Evolutionary conservation across 2,113 vertebrate species (phyloP), one percentile per base, ranked within the genome.

Genomic region (Caranx melampygus): DNA sequence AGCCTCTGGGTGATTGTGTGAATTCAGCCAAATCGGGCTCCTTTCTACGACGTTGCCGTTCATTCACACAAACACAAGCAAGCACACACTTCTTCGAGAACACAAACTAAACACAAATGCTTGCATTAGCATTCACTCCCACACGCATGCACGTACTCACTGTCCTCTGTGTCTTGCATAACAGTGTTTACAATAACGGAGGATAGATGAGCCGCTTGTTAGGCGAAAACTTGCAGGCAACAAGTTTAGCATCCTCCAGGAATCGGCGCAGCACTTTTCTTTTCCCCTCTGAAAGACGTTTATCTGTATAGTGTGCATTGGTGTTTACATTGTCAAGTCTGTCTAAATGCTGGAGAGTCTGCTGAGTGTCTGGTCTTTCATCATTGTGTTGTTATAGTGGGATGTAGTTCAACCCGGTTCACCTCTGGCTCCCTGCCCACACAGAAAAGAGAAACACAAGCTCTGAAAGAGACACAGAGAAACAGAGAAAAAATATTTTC

Each of bases 1-100:
- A 92, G 89, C 72, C 75, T 82, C 72, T 33, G 62, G 87, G 67
- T 84, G 84, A 84, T 86, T 79, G 78, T 80, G 83, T 83, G 87
- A 91, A 87, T 77, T 83, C 75, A 86, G 49, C 68, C 74, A 80
- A 84, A 68, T 84, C 40, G 2, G 47, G 45, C 58, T 78, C 16
- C 70, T 72, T 60, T 82, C 59, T 68, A 59, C 35, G 1, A 58
- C 62, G 57, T 81, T 60, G 51, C 55, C 65, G 37, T 80, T 87
- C 73, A 72, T 68, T 74, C 58, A 81, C 62, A 76, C 61, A 52
- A 82, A 62, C 45, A 49, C 57, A 34, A 69, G 44, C 59, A 42
- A 51, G 52, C 34, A 35, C 33, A 68, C 65, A 37, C 47, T 40
- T 34, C 0, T 26, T 45, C 16, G n/a, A 66, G 9, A 37, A 61